Evolutionary conservation across 64 coral and sea anemone species (phyloP), one percentile per base, ranked within the genome.

Genomic region (Trachythela sp.): DNA sequence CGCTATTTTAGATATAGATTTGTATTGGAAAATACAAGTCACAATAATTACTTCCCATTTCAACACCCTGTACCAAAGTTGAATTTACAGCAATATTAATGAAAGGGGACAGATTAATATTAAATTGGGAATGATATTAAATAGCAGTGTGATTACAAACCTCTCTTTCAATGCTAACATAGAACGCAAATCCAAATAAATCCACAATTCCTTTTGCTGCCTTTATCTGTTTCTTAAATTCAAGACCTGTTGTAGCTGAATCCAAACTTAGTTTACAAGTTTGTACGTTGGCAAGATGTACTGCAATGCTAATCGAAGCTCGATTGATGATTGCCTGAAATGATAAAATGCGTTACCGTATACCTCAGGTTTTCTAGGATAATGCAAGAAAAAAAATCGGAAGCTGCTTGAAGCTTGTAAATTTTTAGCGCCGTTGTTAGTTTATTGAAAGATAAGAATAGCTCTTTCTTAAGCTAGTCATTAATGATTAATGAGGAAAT

Each of bases 201-300:
- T 80, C 75, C 7, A 80, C 34, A 2, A 80, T 80, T 80, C 75
- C 75, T 13, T 1, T 80, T 9, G 30, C 75, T 80, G 75, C 30
- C 20, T 80, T 80, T 37, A 80, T 80, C 20, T 80, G 75, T 80
- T 80, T 80, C 20, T 39, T 80, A 9, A 80, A 39, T 80, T 80
- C 75, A 15, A 36, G 31, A 35, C 75, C 75, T 80, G 75, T 80
- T 17, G 34, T 80, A 5, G 75, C 75, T 30, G 75, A 39, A 36
- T 80, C 75, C 75, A 80, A 39, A 35, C 6, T 80, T 37, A 35
- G 37, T 35, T 35, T 80, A 39, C 75, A 80, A 15, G 30, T 18
- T 80, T 80, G 75, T 37, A 7, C 75, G 37, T 80, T 80, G 1
- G 37, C 13, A 13, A 80, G 75, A 17, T 80, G 75, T 80, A 80